phyloP scores from a whole-genome alignment of 2,113 vertebrate genomes.

The Rhinopomastus cyanomelas region DNA sequence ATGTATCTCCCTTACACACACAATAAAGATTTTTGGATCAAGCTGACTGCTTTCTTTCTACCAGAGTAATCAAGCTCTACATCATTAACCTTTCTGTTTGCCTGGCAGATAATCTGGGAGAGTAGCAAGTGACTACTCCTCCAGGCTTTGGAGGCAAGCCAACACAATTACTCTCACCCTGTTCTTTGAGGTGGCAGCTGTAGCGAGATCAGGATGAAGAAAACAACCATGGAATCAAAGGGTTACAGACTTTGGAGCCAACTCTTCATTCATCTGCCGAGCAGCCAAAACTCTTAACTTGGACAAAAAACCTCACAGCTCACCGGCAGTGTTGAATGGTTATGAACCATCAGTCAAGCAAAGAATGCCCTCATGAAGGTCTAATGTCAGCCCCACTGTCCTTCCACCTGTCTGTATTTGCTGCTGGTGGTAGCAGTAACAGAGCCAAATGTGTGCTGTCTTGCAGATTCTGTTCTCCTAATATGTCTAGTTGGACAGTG shows the following conservation, averaged over 20 bases:
- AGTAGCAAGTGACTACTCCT: slow-evolving; percentile 44
- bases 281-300: neutral
- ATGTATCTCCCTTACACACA: neutral
- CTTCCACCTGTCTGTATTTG: slow-evolving; percentile 51
- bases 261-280: neutral
- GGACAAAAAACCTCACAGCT: neutral
- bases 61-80: slow-evolving; percentile 52
- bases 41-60: slow-evolving; percentile 58
- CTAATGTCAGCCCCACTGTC: neutral
- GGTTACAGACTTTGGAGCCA: slow-evolving; percentile 14
- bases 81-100: slow-evolving; percentile 69
- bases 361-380: neutral
- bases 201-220: slow-evolving; percentile 24
- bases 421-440: neutral
- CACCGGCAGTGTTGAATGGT: neutral
- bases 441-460: slow-evolving; percentile 42
- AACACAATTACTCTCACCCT: slow-evolving; percentile 53
- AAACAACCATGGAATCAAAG: slow-evolving; percentile 12
- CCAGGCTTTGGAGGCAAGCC: slow-evolving; percentile 38
- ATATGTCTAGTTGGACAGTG: slow-evolving; percentile 34
- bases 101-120: slow-evolving; percentile 44
- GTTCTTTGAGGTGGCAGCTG: slow-evolving; percentile 52
- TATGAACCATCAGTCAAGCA: slow-evolving; percentile 11
- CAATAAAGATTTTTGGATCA: slow-evolving; percentile 51
- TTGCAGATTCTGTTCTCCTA: slow-evolving; percentile 53